Evolutionary conservation across 1,140 invertebrate species (phyloP), one percentile per base, ranked within the genome.

Genomic region (Heliconius himera): DNA sequence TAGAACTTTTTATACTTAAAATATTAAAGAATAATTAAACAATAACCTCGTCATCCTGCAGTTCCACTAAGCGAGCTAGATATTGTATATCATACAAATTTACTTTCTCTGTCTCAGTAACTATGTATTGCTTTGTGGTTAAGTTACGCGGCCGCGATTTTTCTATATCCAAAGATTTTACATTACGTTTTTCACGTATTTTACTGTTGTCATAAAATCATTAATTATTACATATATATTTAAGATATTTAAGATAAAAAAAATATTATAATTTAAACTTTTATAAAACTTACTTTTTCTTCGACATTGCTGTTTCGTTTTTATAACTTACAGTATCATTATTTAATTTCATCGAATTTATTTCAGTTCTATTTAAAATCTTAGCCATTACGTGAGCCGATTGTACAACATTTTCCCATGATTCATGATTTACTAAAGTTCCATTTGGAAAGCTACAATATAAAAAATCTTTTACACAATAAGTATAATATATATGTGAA

Each of bases 361-460:
- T 9, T 72, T 72, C 70, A 2, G 29, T 36, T 79, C 77, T 80
- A 66, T 90, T 90, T 18, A 93, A 81, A 9, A 85, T 73, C 8
- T 76, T 87, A 0, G 90, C 91, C 82, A 94, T 92, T 20, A 82
- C 85, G 6, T 91, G 88, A 0, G 92, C 92, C 29, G 85, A 86
- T 81, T 90, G 86, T 8, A 94, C 90, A 8, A 94, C 79, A 76
- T 94, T 94, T 49, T 94, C 91, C 89, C 88, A 94, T 3, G 92
- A 93, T 56, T 91, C 86, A 36, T 89, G 92, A 75, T 89, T 85
- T 8, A 93, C 88, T 80, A 92, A 51, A 20, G 85, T 82, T 1
- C 85, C 89, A 9, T 81, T 82, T 49, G 81, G 72, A 49, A 73
- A 49, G 22, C 76, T 81, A 33, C 26, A 73, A 29, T 29, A 29